Evolutionary conservation across 2,797 vertebrate genomes (phyloP), one percentile per base, ranked within the genome.

Genomic region (Enteromius argenteus): DNA sequence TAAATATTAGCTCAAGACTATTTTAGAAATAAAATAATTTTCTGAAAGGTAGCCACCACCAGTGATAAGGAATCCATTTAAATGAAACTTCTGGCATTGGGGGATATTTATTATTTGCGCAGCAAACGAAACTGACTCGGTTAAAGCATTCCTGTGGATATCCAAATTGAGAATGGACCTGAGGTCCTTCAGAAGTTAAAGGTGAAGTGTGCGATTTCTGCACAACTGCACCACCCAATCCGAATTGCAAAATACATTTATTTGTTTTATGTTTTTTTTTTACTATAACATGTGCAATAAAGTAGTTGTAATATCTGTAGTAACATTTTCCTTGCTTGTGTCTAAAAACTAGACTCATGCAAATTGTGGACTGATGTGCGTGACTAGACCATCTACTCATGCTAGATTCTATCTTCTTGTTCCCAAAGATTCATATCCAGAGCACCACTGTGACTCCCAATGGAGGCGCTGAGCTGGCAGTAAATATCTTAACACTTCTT

Each of bases 1-100:
- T 56, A 64, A 86, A 86, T 86, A 86, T 86, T 83, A 79, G 80
- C 80, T 86, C 58, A 37, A 56, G 68, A 73, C 66, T 82, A 79
- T 82, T 86, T 79, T 83, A 44, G 74, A 78, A 64, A 42, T 79
- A 51, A 84, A 72, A 79, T 53, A 5, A 44, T 64, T 81, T 81
- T 85, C 42, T 73, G 58, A 49, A 82, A 78, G 56, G 39, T 72
- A 81, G 46, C 49, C 71, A 75, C 80, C 3, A 44, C 56, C 62
- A 44, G 74, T 17, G 82, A 84, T 77, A 84, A 78, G 75, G 66
- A 69, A 69, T 84, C 51, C 27, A 30, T 83, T 76, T 76, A 68
- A 83, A 83, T 42, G 46, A 56, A 56, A 75, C 37, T 53, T 19
- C 46, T 64, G 71, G 60, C 58, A 74, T 21, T 64, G 72, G 75